Base-by-base conservation (phyloP, 2,113 vertebrate genomes). In the Herpetotheres cachinnans region DNA sequence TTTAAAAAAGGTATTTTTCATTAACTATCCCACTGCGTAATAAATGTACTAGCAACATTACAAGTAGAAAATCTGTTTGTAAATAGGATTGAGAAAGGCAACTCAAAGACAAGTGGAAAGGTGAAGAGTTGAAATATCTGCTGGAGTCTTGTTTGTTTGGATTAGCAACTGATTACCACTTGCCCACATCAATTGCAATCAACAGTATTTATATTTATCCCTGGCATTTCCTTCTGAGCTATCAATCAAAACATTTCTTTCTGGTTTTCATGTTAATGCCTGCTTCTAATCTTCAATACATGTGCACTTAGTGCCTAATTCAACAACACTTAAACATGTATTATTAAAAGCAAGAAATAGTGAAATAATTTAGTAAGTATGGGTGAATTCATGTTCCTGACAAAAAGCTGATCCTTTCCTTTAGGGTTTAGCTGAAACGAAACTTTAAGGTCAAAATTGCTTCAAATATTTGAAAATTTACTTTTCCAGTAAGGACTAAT, bases 121-220 rank as follows among this genome's bases (percentile, higher is more conserved):
- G 92, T 96, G 88, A 97, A 95, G 72, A 97, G 95, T 94, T 96
- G 92, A 95, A 96, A 94, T 94, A 92, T 74, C 95, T 93, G 96
- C 79, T 96, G 92, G 95, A 97, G 90, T 92, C 90, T 86, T 93
- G 94, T 97, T 96, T 97, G 92, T 89, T 97, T 96, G 95, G 72
- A 97, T 95, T 93, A 93, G 88, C 82, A 89, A n/a, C 88, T 96
- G 95, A 97, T 97, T 97, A 83, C 85, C 95, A 84, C 92, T 97
- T 93, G 96, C 92, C 95, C 96, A 97, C 88, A 97, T 94, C 92
- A 93, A 73, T 24, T 94, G 93, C 93, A 97, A 97, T 97, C 97
- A 97, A 90, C 92, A 55, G 82, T 90, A 94, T 92, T 96, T 97
- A 95, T 95, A 96, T 96, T 95, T 96, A 95, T 86, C 96, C 70